Evolutionary conservation across 2,888 invertebrate species (phyloP).

Genomic region (Perithous albicinctus): DNA sequence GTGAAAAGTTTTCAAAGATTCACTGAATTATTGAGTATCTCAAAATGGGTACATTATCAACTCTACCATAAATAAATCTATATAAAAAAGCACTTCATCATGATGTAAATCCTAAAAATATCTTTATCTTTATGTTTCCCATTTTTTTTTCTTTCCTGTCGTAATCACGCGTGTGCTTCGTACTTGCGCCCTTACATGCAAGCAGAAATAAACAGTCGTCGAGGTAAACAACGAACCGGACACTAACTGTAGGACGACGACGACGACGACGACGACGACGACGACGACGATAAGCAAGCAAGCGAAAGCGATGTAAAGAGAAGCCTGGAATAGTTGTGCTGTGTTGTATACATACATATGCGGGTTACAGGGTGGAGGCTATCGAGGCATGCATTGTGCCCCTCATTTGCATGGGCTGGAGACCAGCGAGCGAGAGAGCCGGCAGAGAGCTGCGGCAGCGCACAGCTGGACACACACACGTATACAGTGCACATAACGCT

Average conservation of each 20-base stretch:
- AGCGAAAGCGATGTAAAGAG: slow-evolving; percentile 41
- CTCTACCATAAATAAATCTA: no score
- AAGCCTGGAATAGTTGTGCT: slow-evolving; percentile 34
- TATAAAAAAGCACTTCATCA: no score
- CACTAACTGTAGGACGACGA: slow-evolving; percentile 59
- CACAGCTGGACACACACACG: slow-evolving; percentile 78
- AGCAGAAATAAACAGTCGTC: slow-evolving; percentile 74
- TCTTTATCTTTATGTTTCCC: background rate
- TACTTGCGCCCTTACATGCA: slow-evolving; percentile 28
- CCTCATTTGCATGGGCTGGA: slow-evolving; percentile 78
- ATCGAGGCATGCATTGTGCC: slow-evolving; percentile 74
- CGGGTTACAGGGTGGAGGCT: slow-evolving; percentile 62
- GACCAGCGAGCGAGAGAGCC: slow-evolving; percentile 36
- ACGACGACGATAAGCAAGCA: slow-evolving; percentile 32
- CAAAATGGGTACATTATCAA: no score
- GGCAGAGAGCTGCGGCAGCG: slow-evolving; percentile 66
- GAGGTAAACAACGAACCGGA: slow-evolving; percentile 75
- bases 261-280: background rate
- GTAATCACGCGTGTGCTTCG: slow-evolving; percentile 38
- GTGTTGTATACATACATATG: slow-evolving; percentile 5
- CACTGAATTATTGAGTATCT: no score
- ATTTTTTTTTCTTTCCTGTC: background rate
- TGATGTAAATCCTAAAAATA: no score
- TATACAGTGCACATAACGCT: slow-evolving; percentile 20
- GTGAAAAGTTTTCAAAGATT: no score